A percentile compares a stretch with the other conserved stretches of the same genome.
These are phyloP conservation scores for Microcebus murinus DNA, from an alignment of 2,113 vertebrate genomes.

Conservation along the genomic window DNA sequence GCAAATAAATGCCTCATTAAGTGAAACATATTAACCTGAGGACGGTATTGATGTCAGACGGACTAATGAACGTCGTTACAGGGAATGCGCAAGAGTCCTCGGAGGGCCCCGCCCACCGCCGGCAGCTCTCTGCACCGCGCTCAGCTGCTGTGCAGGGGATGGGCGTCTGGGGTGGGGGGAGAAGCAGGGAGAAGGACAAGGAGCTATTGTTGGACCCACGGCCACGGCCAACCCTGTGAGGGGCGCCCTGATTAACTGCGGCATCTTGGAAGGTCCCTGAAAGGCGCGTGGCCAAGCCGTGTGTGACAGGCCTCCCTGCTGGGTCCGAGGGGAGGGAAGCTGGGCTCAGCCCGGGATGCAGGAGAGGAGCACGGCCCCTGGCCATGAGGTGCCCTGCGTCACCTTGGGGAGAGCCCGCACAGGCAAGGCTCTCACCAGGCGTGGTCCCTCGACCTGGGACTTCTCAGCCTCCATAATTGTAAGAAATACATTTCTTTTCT, in stretches of 20 bases:
- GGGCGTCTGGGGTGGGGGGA: neutral
- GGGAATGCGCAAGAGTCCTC: neutral
- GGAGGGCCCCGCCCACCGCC: neutral
- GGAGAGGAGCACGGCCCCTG: too few species aligned
- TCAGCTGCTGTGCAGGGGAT: neutral
- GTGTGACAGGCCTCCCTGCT: neutral
- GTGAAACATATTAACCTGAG: constrained; percentile 79
- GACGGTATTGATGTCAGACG: constrained; percentile 71
- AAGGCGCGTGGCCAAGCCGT: rapidly evolving
- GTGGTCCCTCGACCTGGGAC: too few species aligned
- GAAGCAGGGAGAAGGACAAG: rapidly evolving
- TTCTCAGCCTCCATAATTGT: too few species aligned
- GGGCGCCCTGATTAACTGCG: rapidly evolving
- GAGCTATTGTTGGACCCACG: neutral
- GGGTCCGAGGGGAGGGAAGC: neutral
- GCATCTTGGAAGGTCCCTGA: neutral
- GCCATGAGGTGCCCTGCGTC: too few species aligned
- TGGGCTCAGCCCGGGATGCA: neutral
- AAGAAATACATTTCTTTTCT: too few species aligned
- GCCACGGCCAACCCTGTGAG: neutral
- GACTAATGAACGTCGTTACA: constrained; percentile 72
- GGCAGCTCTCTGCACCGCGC: neutral
- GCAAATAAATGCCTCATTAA: constrained; percentile 83
- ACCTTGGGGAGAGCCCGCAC: too few species aligned
- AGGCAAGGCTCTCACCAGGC: too few species aligned